Conservation (phyloP, 2,797 vertebrate genomes). For the Sebastes oblongus region DNA sequence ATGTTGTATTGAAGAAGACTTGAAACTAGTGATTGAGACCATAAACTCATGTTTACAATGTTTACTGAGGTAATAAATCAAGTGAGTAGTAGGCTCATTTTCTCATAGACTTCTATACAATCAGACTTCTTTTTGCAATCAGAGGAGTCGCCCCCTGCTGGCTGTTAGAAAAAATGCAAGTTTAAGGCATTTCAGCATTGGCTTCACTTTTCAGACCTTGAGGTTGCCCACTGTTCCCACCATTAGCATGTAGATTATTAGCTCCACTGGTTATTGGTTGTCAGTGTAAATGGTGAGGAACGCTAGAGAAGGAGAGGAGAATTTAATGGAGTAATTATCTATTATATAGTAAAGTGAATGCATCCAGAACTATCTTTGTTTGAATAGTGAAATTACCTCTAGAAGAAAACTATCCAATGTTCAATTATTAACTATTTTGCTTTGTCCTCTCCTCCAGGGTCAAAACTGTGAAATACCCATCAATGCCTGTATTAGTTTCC, state of each 20-base stretch:
- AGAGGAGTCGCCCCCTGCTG: too few species aligned
- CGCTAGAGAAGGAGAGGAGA: neutral
- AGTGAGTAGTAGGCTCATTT: rapidly evolving
- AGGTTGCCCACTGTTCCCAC: neutral
- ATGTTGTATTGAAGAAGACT: too few species aligned
- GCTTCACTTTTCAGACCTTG: too few species aligned
- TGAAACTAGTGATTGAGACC: too few species aligned
- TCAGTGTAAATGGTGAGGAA: neutral
- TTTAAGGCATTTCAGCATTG: too few species aligned
- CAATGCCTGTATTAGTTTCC: conserved; percentile 93
- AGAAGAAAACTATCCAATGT: neutral
- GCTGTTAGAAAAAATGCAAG: too few species aligned
- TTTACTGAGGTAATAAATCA: too few species aligned
- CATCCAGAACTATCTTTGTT: neutral
- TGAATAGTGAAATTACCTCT: conserved; percentile 9
- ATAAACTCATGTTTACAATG: too few species aligned
- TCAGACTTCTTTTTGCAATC: too few species aligned
- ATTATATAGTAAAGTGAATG: neutral
- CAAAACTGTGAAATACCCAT: conserved; percentile 91
- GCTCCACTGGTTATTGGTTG: neutral
- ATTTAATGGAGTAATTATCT: neutral
- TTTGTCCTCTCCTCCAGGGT: conserved; percentile 80
- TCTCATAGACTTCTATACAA: too few species aligned
- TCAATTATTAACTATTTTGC: conserved; percentile 8
- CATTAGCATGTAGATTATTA: conserved; percentile 1